Conservation (phyloP, 2,113 vertebrate species). For the Calyptommatus sinebrachiatus region DNA sequence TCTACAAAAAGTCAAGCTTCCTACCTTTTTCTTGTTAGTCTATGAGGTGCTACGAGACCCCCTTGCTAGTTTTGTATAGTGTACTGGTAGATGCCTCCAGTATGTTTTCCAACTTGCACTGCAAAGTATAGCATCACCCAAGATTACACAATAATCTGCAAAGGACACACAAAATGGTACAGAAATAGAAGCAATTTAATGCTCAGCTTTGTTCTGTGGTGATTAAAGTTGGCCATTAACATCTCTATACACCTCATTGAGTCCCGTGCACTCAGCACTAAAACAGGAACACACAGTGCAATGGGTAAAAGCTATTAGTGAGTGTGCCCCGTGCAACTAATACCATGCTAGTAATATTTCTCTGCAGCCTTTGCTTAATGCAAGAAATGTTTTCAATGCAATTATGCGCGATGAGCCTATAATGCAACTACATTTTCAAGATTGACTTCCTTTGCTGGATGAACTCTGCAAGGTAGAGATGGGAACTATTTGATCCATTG, state of each 20-base stretch:
- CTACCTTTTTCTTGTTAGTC: no score
- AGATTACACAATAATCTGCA: background rate
- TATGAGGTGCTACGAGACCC: no score
- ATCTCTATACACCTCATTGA: slow-evolving; percentile 1
- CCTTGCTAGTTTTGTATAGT: background rate
- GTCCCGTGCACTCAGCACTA: background rate
- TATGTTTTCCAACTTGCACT: background rate
- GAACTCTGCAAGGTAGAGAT: slow-evolving; percentile 20
- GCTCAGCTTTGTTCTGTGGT: background rate
- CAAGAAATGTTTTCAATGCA: no score
- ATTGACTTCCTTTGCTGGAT: background rate
- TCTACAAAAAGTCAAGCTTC: no score
- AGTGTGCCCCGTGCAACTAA: slow-evolving; percentile 45
- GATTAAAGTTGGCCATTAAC: slow-evolving; percentile 13
- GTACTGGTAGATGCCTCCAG: no score
- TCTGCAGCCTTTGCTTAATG: background rate
- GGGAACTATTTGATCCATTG: background rate
- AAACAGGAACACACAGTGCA: background rate
- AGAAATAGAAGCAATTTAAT: background rate
- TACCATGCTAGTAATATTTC: slow-evolving; percentile 27
- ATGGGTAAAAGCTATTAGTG: slow-evolving; percentile 10
- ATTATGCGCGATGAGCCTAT: no score
- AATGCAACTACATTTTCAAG: background rate
- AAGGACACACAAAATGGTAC: background rate
- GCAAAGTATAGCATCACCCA: slow-evolving; percentile 6